These are phyloP conservation scores for Chitala chitala DNA, from an alignment of 2,113 vertebrate species.

Conservation along the genomic window DNA sequence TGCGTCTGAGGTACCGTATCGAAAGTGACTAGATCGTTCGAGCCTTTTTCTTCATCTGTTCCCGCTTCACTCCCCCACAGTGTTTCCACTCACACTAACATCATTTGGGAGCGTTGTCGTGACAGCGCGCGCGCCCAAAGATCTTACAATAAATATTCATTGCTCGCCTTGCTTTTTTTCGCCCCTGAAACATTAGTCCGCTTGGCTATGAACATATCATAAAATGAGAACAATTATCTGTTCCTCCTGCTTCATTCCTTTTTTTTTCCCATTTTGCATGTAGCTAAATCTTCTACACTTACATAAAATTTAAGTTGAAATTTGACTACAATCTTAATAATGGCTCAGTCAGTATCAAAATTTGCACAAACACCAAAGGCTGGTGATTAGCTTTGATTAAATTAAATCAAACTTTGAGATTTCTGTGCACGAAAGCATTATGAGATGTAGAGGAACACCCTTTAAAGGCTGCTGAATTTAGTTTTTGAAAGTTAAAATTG, in stretches of 20 bases:
- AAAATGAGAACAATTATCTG: constrained; percentile 70
- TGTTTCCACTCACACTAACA: constrained; percentile 76
- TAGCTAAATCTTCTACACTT: constrained; percentile 41
- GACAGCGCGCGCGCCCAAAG: constrained; percentile 70
- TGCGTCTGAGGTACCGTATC: constrained; percentile 90
- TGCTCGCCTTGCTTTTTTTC: constrained; percentile 48
- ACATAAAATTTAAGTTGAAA: constrained; percentile 47
- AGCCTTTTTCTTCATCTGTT: constrained; percentile 92
- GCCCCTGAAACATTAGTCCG: constrained; percentile 31
- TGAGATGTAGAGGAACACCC: constrained; percentile 70
- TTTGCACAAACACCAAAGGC: constrained; percentile 87
- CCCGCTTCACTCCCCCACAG: constrained; percentile 74
- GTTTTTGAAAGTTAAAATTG: constrained; percentile 49
- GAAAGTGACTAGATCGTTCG: constrained; percentile 98
- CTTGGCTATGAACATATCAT: constrained; percentile 56
- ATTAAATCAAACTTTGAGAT: constrained; percentile 96
- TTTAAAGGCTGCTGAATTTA: constrained; percentile 64
- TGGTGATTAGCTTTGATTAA: constrained; percentile 94
- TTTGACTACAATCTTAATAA: constrained; percentile 56
- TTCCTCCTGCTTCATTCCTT: constrained; percentile 55
- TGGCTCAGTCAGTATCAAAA: constrained; percentile 94
- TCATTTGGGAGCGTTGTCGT: constrained; percentile 79
- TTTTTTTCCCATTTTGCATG: constrained; percentile 40
- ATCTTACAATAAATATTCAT: constrained; percentile 67
- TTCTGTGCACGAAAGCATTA: constrained; percentile 69